Evolutionary conservation across 2,888 invertebrate species (phyloP).

Genomic region (Odontocolon sp.): DNA sequence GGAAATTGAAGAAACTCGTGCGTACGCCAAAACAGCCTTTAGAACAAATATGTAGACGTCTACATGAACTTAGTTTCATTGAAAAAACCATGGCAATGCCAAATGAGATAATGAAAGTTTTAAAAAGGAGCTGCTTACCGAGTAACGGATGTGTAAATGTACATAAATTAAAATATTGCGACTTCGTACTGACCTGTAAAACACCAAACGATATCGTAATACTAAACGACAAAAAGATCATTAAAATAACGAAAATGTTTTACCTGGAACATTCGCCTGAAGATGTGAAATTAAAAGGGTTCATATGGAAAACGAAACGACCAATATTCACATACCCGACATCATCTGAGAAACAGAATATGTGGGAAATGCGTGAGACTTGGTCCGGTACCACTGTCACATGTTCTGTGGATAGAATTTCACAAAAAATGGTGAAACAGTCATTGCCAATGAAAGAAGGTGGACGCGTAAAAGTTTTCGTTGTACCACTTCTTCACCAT

Average conservation of each 20-base stretch:
- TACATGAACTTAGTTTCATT: conserved; percentile 6
- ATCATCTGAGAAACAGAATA: neutral
- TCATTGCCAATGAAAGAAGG: neutral
- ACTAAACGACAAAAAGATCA: conserved; percentile 5
- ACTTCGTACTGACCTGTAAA: neutral
- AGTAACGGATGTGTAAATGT: neutral
- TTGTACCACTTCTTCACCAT: neutral
- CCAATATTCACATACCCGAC: conserved; percentile 16
- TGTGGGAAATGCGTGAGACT: conserved; percentile 7
- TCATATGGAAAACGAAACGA: conserved; percentile 10
- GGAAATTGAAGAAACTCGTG: conserved; percentile 47
- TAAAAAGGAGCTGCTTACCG: neutral
- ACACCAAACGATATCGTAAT: conserved; percentile 10
- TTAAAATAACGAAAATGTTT: conserved; percentile 10
- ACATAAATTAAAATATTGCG: neutral
- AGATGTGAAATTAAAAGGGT: conserved; percentile 4
- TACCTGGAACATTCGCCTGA: neutral
- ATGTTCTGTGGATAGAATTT: neutral
- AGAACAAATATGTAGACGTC: conserved; percentile 49
- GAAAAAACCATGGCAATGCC: neutral
- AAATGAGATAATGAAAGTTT: conserved; percentile 1
- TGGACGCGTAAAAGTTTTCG: neutral
- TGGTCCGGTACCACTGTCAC: neutral
- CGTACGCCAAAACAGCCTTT: conserved; percentile 48
- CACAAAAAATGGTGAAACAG: conserved; percentile 3